Evolutionary conservation across 2,113 vertebrate genomes (phyloP).

Genomic region (Aegithalos caudatus): DNA sequence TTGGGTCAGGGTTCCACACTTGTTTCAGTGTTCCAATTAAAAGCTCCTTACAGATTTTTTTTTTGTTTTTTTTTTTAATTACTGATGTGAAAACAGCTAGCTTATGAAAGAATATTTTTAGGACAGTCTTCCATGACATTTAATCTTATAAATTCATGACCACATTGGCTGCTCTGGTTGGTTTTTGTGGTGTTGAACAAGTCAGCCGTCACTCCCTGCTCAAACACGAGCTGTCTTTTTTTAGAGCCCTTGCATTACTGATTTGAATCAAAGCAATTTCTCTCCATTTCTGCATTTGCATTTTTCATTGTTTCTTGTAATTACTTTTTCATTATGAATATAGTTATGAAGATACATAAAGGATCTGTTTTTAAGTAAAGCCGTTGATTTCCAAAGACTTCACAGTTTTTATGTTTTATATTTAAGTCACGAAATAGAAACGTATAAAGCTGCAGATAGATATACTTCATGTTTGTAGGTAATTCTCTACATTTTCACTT

Average conservation of each 20-base stretch:
- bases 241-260: neutral
- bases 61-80: neutral
- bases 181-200: neutral
- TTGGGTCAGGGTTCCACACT: fast-evolving
- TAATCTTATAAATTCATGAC: neutral
- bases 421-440: neutral
- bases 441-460: neutral
- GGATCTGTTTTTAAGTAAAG: neutral
- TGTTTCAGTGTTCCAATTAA: neutral
- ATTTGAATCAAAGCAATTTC: neutral
- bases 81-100: neutral
- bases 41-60: neutral
- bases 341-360: neutral
- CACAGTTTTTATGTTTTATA: neutral
- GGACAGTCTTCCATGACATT: fast-evolving
- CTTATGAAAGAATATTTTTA: neutral
- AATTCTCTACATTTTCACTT: neutral
- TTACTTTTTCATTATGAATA: neutral
- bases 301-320: neutral
- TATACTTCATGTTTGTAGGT: neutral
- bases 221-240: neutral
- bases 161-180: neutral
- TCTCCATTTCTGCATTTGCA: neutral
- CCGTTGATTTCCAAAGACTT: neutral
- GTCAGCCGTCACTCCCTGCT: neutral